phyloP scores from a whole-genome alignment of 2,888 invertebrate species.

The Parnassius smintheus region DNA sequence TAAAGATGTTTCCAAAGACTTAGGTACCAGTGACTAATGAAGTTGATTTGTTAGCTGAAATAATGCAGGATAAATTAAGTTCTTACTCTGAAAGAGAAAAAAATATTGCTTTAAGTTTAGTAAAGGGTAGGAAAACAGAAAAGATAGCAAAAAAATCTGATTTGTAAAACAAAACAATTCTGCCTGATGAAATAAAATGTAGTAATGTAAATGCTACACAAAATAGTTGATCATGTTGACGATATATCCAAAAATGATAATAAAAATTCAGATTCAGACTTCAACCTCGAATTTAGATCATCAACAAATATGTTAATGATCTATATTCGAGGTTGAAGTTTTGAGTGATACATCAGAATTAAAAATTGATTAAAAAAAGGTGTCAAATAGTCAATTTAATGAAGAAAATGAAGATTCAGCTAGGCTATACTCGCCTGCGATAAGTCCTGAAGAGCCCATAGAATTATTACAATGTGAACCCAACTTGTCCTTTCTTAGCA shows the following conservation, averaged over 20 bases:
- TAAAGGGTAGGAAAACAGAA: constrained; percentile 27
- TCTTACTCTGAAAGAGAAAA: constrained; percentile 35
- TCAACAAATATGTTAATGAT: constrained; percentile 17
- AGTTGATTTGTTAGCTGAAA: constrained; percentile 55
- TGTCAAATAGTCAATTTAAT: neutral
- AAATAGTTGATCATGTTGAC: constrained; percentile 45
- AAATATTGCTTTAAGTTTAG: neutral
- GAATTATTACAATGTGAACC: constrained; percentile 64
- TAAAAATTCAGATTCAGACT: constrained; percentile 6
- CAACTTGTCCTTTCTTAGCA: too few species aligned
- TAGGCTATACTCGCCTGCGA: constrained; percentile 33
- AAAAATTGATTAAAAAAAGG: neutral
- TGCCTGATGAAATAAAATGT: constrained; percentile 63
- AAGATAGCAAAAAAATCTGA: constrained; percentile 27
- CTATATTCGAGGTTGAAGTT: constrained; percentile 11
- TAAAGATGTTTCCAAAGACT: constrained; percentile 37
- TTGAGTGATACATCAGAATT: neutral
- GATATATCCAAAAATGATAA: constrained; percentile 19
- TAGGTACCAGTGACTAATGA: constrained; percentile 39
- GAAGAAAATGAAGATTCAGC: constrained; percentile 22
- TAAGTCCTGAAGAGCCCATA: constrained; percentile 50
- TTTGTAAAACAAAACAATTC: constrained; percentile 28
- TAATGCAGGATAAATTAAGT: constrained; percentile 64
- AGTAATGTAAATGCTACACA: constrained; percentile 72
- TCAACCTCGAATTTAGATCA: constrained; percentile 1